Evolutionary conservation across 2,113 vertebrate species (phyloP).

Genomic region (Ardeotis arabs): DNA sequence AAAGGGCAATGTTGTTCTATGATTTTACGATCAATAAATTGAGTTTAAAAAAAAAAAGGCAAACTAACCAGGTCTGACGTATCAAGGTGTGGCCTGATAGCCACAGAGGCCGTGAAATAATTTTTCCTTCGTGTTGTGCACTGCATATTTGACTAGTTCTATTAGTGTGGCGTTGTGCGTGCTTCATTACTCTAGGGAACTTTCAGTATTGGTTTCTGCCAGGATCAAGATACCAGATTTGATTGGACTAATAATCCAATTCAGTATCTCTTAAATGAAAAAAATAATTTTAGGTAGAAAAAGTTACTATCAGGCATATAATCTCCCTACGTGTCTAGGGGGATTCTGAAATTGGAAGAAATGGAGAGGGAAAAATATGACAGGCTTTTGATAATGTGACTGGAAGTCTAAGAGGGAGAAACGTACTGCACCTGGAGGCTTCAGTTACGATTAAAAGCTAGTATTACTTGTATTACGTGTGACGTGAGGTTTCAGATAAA

Average conservation of each 20-base stretch:
- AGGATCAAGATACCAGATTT: background rate
- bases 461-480: background rate
- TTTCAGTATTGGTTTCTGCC: background rate
- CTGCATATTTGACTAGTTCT: background rate
- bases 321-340: background rate
- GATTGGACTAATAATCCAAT: background rate
- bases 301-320: background rate
- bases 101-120: background rate
- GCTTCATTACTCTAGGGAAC: background rate
- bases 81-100: background rate
- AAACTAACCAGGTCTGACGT: background rate
- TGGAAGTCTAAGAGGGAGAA: conserved; percentile 18
- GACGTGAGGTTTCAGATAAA: background rate
- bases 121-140: accelerated
- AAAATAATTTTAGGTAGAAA: background rate
- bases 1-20: background rate
- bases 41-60: background rate
- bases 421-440: background rate
- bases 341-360: conserved; percentile 23
- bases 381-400: background rate
- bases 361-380: background rate
- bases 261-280: background rate
- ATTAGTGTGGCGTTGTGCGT: background rate
- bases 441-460: background rate
- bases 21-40: background rate